phyloP scores from a whole-genome alignment of 2,888 invertebrate species.

The Falcaria lacertinaria region DNA sequence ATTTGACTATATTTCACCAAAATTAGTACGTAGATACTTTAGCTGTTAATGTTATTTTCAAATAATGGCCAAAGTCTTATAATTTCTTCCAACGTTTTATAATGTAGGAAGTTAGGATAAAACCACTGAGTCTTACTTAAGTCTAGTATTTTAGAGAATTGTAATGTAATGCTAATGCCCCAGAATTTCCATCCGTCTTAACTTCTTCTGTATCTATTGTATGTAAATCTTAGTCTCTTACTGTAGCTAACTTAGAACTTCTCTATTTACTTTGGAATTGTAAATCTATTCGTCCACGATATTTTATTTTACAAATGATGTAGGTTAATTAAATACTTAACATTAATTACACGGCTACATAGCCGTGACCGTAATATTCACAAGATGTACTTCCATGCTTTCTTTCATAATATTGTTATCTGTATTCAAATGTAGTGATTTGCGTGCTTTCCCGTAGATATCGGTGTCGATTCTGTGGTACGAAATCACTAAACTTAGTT shows the following conservation, averaged over 20 bases:
- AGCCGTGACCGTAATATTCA: too few relatives aligned
- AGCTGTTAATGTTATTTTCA: conserved; percentile 28
- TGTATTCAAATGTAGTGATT: too few relatives aligned
- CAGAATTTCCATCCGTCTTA: conserved; percentile 81
- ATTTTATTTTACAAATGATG: too few relatives aligned
- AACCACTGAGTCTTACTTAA: conserved; percentile 20
- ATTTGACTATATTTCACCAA: too few relatives aligned
- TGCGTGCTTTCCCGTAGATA: too few relatives aligned
- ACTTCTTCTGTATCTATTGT: conserved; percentile 74
- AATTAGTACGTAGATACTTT: conserved; percentile 7
- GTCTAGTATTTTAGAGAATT: conserved; percentile 43
- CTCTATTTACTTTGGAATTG: conserved; percentile 32
- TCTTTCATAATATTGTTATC: too few relatives aligned
- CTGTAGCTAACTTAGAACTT: conserved; percentile 60
- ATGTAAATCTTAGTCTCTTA: conserved; percentile 65
- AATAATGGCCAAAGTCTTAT: conserved; percentile 40
- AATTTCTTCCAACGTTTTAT: too few relatives aligned
- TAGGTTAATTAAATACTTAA: too few relatives aligned
- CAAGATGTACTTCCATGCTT: too few relatives aligned
- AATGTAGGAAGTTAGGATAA: conserved; percentile 12
- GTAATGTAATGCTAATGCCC: conserved; percentile 75
- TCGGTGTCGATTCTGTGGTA: too few relatives aligned
- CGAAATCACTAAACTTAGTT: too few relatives aligned
- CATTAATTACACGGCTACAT: too few relatives aligned
- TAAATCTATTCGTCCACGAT: conserved; percentile 23